phyloP scores from a whole-genome alignment of 2,888 invertebrate genomes.

The Agrochola circellaris region DNA sequence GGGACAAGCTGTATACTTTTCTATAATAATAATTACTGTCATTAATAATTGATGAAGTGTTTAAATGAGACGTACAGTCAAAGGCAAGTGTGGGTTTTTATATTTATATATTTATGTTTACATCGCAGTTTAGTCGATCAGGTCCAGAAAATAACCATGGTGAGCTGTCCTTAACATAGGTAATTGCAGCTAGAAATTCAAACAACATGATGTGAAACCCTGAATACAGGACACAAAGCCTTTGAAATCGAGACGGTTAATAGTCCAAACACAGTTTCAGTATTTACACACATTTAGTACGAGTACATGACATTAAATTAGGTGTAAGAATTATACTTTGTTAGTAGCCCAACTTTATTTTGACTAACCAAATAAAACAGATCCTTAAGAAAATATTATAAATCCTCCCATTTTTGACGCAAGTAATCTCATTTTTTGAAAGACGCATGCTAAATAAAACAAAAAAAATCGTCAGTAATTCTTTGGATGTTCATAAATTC shows the following conservation, averaged over 20 bases:
- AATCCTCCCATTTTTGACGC: background rate
- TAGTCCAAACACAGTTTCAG: background rate
- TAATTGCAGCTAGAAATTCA: background rate
- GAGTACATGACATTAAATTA: background rate
- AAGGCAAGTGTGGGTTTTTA: background rate
- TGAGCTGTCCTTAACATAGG: background rate
- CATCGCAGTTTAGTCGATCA: background rate
- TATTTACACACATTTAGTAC: background rate
- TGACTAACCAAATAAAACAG: background rate
- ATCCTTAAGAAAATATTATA: background rate
- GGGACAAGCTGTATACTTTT: background rate
- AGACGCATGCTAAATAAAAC: background rate
- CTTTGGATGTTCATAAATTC: background rate
- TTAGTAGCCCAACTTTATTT: background rate
- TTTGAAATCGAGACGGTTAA: background rate
- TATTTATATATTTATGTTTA: background rate
- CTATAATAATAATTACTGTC: background rate
- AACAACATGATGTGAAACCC: background rate
- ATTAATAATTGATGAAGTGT: background rate
- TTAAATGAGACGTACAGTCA: background rate
- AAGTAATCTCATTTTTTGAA: background rate
- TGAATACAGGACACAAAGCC: background rate
- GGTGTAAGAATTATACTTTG: background rate
- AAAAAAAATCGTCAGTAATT: background rate
- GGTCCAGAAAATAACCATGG: background rate